Percentiles rank a stretch among this genome's conserved stretches.
Conservation (phyloP, 2,888 invertebrate genomes). For the Pyrgus malvae region DNA sequence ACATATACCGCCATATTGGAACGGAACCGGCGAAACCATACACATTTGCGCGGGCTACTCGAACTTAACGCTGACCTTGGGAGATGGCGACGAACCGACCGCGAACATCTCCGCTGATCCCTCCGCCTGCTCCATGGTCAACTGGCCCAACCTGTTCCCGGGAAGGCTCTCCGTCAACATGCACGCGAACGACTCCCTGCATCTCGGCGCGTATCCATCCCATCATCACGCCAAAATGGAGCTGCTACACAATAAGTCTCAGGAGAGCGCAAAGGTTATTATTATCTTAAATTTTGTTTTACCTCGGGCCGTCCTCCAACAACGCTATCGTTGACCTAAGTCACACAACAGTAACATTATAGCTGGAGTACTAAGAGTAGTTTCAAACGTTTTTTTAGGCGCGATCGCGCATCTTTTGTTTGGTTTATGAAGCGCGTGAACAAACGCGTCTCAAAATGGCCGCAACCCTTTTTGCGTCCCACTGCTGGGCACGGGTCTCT, state of each 20-base stretch:
- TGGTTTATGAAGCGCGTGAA: no score
- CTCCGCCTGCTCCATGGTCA: slow-evolving; percentile 86
- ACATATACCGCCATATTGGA: slow-evolving; percentile 89
- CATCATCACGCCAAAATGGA: slow-evolving; percentile 92
- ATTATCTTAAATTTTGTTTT: no score
- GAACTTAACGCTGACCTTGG: slow-evolving; percentile 84
- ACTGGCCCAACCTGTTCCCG: slow-evolving; percentile 84
- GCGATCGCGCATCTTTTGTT: no score
- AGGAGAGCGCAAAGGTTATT: slow-evolving; percentile 86
- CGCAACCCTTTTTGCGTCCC: no score
- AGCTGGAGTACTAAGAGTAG: no score
- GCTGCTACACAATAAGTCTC: slow-evolving; percentile 87
- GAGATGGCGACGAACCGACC: slow-evolving; percentile 71
- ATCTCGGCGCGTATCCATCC: slow-evolving; percentile 81
- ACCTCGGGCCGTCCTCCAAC: no score
- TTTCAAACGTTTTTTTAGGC: no score
- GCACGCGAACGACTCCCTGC: slow-evolving; percentile 84
- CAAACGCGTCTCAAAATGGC: no score
- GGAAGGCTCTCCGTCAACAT: slow-evolving; percentile 86
- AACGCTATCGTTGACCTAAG: no score
- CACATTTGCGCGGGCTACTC: slow-evolving; percentile 91
- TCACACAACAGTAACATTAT: no score
- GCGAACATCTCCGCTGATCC: slow-evolving; percentile 86
- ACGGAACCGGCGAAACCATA: slow-evolving; percentile 84
- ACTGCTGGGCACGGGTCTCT: no score